These are phyloP conservation scores for Marasmarcha lunaedactyla DNA, from an alignment of 2,888 invertebrate species.

Conservation along the genomic window DNA sequence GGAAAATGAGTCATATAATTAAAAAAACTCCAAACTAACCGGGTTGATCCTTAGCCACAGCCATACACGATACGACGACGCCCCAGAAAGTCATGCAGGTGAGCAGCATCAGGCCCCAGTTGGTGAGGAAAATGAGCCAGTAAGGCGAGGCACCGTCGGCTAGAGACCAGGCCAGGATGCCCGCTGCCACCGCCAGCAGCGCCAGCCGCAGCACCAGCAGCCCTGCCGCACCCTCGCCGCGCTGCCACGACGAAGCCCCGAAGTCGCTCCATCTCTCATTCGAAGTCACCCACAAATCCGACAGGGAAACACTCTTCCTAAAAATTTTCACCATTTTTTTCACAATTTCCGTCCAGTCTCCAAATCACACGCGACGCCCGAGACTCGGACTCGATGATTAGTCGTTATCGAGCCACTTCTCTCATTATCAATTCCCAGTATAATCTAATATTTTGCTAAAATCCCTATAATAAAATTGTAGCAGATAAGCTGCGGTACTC, in stretches of 20 bases:
- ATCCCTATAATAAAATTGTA: too few relatives aligned
- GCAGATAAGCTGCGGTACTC: too few relatives aligned
- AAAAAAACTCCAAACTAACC: too few relatives aligned
- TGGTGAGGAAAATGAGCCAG: constrained; percentile 53
- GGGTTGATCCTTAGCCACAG: constrained; percentile 23
- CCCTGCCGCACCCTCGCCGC: constrained; percentile 44
- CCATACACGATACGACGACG: constrained; percentile 32
- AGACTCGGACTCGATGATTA: background rate
- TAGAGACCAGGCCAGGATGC: constrained; percentile 42
- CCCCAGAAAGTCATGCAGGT: constrained; percentile 31
- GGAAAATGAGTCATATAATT: too few relatives aligned
- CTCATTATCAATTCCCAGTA: background rate
- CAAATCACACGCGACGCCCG: background rate
- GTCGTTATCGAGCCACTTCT: background rate
- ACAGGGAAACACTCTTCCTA: constrained; percentile 34
- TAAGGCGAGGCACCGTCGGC: constrained; percentile 22
- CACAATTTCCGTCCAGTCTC: too few relatives aligned
- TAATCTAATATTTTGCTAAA: too few relatives aligned
- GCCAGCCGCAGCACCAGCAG: constrained; percentile 38
- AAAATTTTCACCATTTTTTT: constrained; percentile 48
- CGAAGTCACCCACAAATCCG: constrained; percentile 47
- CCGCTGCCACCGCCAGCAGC: constrained; percentile 27
- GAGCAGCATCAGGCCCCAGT: constrained; percentile 50
- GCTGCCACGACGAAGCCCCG: constrained; percentile 54
- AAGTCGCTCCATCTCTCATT: constrained; percentile 49